Evolutionary conservation across 2,888 invertebrate genomes (phyloP).

Genomic region (Orthosia cruda): DNA sequence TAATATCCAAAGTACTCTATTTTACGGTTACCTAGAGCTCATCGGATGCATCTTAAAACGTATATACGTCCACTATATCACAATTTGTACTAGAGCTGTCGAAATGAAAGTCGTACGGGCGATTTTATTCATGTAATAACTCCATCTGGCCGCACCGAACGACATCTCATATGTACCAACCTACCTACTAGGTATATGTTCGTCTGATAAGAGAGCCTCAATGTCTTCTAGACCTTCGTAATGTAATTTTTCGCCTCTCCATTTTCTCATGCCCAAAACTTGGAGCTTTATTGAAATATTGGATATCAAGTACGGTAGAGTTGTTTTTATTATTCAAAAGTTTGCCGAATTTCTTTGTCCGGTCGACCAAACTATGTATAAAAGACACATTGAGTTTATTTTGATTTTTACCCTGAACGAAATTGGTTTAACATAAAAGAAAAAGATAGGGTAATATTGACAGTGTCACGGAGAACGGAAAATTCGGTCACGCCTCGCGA

Average conservation of each 20-base stretch:
- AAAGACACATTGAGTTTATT: conserved; percentile 82
- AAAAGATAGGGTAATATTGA: conserved; percentile 76
- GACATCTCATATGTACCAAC: conserved; percentile 57
- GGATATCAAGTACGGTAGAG: conserved; percentile 89
- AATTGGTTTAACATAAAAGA: conserved; percentile 79
- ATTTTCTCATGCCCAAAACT: conserved; percentile 87
- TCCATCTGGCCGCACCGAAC: conserved; percentile 53
- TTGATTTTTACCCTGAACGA: conserved; percentile 79
- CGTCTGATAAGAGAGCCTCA: conserved; percentile 80
- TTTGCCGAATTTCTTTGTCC: conserved; percentile 78
- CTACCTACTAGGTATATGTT: conserved; percentile 71
- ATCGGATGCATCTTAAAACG: conserved; percentile 33
- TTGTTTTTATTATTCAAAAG: conserved; percentile 89
- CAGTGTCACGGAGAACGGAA: conserved; percentile 69
- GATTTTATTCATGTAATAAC: conserved; percentile 63
- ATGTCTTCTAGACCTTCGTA: conserved; percentile 87
- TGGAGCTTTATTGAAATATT: conserved; percentile 90
- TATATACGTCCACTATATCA: conserved; percentile 27
- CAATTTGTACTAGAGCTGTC: conserved; percentile 50
- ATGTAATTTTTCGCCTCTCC: conserved; percentile 89
- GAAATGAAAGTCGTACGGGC: conserved; percentile 62
- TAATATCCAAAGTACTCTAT: conserved; percentile 8
- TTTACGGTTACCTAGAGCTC: conserved; percentile 8
- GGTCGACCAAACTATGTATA: conserved; percentile 73
- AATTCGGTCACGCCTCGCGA: conserved; percentile 70